phyloP scores from a whole-genome alignment of 2,888 invertebrate genomes.

The Octonoba sinensis region DNA sequence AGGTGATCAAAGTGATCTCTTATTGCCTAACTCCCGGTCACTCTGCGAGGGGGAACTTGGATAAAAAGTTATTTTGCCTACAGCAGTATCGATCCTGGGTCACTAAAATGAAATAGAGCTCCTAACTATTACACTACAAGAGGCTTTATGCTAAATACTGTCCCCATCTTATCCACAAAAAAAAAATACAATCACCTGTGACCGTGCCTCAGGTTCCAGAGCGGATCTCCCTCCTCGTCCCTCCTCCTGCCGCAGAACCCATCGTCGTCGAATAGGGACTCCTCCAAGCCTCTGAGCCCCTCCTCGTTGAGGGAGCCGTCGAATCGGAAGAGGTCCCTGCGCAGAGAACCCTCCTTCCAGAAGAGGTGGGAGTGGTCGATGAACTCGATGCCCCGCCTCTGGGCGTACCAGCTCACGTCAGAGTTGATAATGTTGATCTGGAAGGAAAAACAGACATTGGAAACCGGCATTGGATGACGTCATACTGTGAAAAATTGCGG shows the following conservation, averaged over 20 bases:
- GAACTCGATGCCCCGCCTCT: constrained; percentile 51
- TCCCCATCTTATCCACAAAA: too few species aligned
- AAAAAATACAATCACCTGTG: constrained; percentile 33
- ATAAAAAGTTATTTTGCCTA: too few species aligned
- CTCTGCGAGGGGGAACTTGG: too few species aligned
- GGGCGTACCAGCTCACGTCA: constrained; percentile 56
- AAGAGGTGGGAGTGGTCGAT: constrained; percentile 61
- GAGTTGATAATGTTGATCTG: constrained; percentile 56
- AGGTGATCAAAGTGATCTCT: too few species aligned
- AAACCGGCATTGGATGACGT: too few species aligned
- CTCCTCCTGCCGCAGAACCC: constrained; percentile 36
- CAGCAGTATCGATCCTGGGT: too few species aligned
- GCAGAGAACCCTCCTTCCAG: constrained; percentile 54
- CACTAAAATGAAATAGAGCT: too few species aligned
- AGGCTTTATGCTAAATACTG: too few species aligned
- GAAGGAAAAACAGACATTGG: neutral
- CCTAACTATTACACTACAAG: too few species aligned
- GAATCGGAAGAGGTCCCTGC: constrained; percentile 47
- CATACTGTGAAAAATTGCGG: too few species aligned
- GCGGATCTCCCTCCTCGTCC: constrained; percentile 40
- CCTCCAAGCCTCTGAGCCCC: constrained; percentile 49
- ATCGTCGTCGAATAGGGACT: constrained; percentile 51
- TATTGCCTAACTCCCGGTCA: too few species aligned
- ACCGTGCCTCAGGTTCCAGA: constrained; percentile 47
- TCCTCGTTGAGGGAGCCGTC: constrained; percentile 62